Evolutionary conservation across 2,888 invertebrate genomes (phyloP), one percentile per base, ranked within the genome.

Genomic region (Trissonchulus latispiculum): DNA sequence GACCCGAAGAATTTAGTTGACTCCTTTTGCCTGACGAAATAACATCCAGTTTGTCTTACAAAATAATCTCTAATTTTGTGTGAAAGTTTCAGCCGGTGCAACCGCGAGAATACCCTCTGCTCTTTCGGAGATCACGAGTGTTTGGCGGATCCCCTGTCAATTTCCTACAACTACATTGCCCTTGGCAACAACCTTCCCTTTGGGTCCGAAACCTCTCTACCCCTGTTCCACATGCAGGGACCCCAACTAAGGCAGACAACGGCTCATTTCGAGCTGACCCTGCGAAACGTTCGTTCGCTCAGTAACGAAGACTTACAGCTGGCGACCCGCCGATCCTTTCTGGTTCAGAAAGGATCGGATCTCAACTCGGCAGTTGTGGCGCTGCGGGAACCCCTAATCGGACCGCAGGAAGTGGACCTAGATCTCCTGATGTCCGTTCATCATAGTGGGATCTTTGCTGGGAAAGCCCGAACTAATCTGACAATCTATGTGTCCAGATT

Each of bases 131-230:
- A 91, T 83, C 84, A 86, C 79, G 87, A 88, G 35, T 96, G 96
- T 80, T 87, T 90, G 72, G 88, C 88, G 67, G 89, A 89, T 79
- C 94, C 96, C 0, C 88, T 92, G 67, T 90, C 92, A 71, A 91
- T 91, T 82, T 93, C 93, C 37, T 94, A 90, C 86, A 94, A 95
- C 85, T 96, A 92, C 84, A 91, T 97, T 78, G 91, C 94, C 0
- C 90, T 97, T 80, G 91, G 92, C 0, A 91, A 93, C 33, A 90
- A 91, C 71, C 83, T 85, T 67, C 82, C 83, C 73, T 81, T 85
- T 33, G 79, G 86, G 0, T 80, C 85, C 75, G 86, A 90, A 59
- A 90, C 91, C 72, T 86, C 96, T 8, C 95, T 96, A 84, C 92
- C 92, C 8, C 90, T 96, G 88, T 81, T 86, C 79, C 84, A 84